Conservation (phyloP, 1,140 invertebrate genomes). For the Potamilus streckersoni region DNA sequence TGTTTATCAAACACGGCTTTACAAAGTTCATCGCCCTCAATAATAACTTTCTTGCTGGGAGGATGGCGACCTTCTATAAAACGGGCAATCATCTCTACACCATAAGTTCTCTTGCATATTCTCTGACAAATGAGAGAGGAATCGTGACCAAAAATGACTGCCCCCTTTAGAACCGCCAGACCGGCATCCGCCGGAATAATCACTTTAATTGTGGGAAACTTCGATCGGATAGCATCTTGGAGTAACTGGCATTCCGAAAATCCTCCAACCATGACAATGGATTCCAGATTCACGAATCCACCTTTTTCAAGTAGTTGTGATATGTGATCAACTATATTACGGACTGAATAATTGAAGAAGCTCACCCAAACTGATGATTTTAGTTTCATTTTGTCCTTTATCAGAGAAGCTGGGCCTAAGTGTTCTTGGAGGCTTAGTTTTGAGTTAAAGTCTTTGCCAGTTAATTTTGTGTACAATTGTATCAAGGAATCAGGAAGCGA, state of each 20-base stretch:
- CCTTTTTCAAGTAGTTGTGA: slow-evolving; percentile 26
- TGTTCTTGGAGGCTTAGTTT: too few species aligned
- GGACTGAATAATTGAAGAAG: slow-evolving; percentile 27
- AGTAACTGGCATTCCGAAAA: slow-evolving; percentile 35
- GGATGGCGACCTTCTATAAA: slow-evolving; percentile 26
- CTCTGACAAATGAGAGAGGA: slow-evolving; percentile 24
- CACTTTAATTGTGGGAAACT: slow-evolving; percentile 28
- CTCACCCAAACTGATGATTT: slow-evolving; percentile 6
- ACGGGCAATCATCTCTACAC: slow-evolving; percentile 18
- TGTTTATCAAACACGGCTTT: slow-evolving; percentile 33
- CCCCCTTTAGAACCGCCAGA: slow-evolving; percentile 41
- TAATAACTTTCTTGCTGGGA: slow-evolving; percentile 20
- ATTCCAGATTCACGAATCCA: slow-evolving; percentile 13
- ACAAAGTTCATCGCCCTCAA: slow-evolving; percentile 23
- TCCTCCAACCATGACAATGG: slow-evolving; percentile 43
- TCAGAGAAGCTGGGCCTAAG: background rate
- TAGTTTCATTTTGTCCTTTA: slow-evolving; percentile 11
- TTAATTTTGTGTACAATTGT: too few species aligned
- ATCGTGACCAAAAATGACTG: slow-evolving; percentile 41
- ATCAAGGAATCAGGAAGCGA: too few species aligned
- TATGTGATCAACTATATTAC: slow-evolving; percentile 32
- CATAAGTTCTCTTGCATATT: slow-evolving; percentile 33
- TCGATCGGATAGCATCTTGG: slow-evolving; percentile 20
- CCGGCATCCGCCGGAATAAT: slow-evolving; percentile 38
- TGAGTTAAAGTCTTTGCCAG: too few species aligned